phyloP scores from a whole-genome alignment of 2,888 invertebrate genomes.

The Hypomecis punctinalis region DNA sequence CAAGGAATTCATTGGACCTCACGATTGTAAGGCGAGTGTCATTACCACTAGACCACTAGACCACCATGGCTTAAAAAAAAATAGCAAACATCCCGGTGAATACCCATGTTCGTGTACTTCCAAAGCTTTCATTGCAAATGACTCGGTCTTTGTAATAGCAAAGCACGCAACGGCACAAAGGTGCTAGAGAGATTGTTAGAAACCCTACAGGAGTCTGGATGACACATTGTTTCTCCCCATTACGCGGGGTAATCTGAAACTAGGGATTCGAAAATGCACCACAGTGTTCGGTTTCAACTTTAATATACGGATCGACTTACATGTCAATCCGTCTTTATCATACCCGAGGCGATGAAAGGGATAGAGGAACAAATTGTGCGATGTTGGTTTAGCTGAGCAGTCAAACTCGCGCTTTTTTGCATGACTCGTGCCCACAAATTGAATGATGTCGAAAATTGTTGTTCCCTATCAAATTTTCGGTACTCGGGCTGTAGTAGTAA shows the following conservation, averaged over 20 bases:
- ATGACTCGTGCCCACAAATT: not conserved
- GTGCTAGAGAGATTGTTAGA: conserved; percentile 45
- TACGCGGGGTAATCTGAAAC: conserved; percentile 43
- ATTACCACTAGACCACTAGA: too few relatives aligned
- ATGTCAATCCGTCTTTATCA: conserved; percentile 25
- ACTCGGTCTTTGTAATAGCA: not conserved
- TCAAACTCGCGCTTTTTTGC: not conserved
- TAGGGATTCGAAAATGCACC: conserved; percentile 23
- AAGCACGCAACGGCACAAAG: not conserved
- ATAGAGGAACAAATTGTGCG: not conserved
- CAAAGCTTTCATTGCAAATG: conserved; percentile 19
- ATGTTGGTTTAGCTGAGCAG: not conserved
- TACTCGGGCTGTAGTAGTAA: not conserved
- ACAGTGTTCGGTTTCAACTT: conserved; percentile 59
- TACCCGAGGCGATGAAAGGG: conserved; percentile 1
- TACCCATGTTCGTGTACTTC: not conserved
- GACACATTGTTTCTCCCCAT: conserved; percentile 59
- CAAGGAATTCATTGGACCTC: too few relatives aligned
- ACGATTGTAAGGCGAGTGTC: too few relatives aligned
- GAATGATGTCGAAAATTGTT: not conserved
- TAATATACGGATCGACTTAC: conserved; percentile 56
- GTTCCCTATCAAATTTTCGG: not conserved
- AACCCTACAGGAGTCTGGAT: conserved; percentile 58
- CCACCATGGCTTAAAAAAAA: too few relatives aligned
- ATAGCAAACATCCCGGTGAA: conserved; percentile 3